Base-by-base conservation (phyloP, 2,888 invertebrate genomes). In the Terebella lapidaria region DNA sequence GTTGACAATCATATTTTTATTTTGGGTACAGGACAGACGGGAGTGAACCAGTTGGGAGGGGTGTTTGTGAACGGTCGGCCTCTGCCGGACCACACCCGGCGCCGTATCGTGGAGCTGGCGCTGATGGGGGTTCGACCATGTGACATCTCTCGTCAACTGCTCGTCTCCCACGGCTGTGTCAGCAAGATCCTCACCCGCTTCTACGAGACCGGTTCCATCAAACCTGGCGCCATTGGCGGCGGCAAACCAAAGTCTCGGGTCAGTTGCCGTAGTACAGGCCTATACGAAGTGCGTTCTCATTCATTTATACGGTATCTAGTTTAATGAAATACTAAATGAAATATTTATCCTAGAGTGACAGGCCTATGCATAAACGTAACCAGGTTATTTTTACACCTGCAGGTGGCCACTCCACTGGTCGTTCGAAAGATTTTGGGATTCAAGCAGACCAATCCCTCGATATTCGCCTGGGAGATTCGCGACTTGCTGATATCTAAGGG, bases 31-130 rank as follows among this genome's bases (percentile, higher is more conserved):
- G 53, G 53, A 27, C 53, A 53, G 28, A 53, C 53, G 4, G 95
- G 95, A 68, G 94, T 96, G 51, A 96, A 96, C 84, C 95, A 96
- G 83, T 84, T 96, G 70, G 95, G 95, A 55, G 95, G 95, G 47
- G 94, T 95, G 60, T 95, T 96, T 81, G 95, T 96, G 15, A 96
- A 96, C 81, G 96, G 96, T 0, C 87, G 95, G n/a, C 95, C 95
- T 1, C 84, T 96, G 61, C 95, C 96, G 2, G 94, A 95, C 78
- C 93, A 92, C 74, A 92, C 95, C 22, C 86, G 95, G 62, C 87
- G 93, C 66, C 86, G 94, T 66, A 96, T 96, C 70, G 95, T 96
- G 1, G 94, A 95, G 79, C 84, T 96, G 74, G 95, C 95, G 27
- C 85, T 94, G 74, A 87, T 94, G 83, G 95, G 95, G 0, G 94